phyloP scores from a whole-genome alignment of 2,113 vertebrate genomes.

The Natator depressus region DNA sequence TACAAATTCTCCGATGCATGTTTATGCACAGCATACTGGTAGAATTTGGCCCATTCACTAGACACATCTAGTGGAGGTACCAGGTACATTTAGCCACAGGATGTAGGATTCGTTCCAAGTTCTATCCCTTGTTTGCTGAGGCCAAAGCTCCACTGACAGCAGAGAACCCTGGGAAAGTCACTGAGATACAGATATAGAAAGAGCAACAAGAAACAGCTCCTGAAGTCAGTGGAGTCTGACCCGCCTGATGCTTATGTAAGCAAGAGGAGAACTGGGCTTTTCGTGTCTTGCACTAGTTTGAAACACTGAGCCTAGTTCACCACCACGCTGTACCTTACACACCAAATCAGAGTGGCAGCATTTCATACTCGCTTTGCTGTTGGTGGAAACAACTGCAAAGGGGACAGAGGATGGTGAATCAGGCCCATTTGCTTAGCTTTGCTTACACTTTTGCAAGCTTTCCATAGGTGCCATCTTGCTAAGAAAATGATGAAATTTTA shows the following conservation, averaged over 20 bases:
- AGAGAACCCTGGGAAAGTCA: not conserved
- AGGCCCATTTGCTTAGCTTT: not conserved
- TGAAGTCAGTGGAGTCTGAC: not conserved
- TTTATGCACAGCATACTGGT: no score
- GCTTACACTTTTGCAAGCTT: not conserved
- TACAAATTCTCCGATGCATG: not conserved
- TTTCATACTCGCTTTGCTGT: not conserved
- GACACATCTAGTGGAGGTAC: not conserved
- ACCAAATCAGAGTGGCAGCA: rapidly evolving
- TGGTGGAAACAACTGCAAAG: not conserved
- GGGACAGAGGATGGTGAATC: rapidly evolving
- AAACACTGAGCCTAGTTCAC: rapidly evolving
- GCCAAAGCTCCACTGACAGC: not conserved
- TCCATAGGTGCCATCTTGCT: not conserved
- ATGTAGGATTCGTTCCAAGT: not conserved
- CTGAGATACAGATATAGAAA: not conserved
- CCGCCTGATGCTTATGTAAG: rapidly evolving
- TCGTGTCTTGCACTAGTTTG: rapidly evolving
- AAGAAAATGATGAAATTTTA: not conserved
- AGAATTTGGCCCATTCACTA: not conserved
- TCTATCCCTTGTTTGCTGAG: not conserved
- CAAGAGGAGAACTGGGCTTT: not conserved
- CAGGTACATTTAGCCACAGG: not conserved
- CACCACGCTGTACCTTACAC: rapidly evolving
- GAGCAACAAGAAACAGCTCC: not conserved